Evolutionary conservation across 2,113 vertebrate species (phyloP), one percentile per base, ranked within the genome.

Genomic region (Electrona antarctica): DNA sequence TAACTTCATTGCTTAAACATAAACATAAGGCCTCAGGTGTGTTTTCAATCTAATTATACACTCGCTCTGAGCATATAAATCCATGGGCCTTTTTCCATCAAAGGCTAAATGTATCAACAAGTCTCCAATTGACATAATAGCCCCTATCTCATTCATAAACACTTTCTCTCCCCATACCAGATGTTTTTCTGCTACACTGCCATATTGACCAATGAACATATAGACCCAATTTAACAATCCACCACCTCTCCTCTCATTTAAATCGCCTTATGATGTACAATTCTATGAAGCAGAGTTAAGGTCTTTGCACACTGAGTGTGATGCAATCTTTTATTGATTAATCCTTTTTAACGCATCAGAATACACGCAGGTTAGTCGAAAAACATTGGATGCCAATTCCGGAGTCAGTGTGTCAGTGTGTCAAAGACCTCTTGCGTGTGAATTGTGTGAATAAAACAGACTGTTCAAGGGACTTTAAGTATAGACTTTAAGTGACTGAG

Each of bases 21-120:
- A 21, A 13, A 52, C 47, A 45, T 76, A n/a, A 57, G 45, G 29
- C 71, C 45, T 12, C 49, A 5, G n/a, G 70, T 71, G 51, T 33
- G 60, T 67, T 75, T 75, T 47, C 47, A 61, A 66, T 21, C 57
- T 73, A 55, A 76, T 65, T 76, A 69, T 71, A 73, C 71, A 69
- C 45, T 15, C 14, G 48, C n/a, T 51, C 63, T 59, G 11, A 15
- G 6, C 9, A 47, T 51, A 77, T 21, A 14, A 29, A 71, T 15
- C 58, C 51, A 64, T 28, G 41, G 65, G 0, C 50, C 50, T 52
- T 65, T 71, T 62, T 74, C 51, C 10, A 58, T 28, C 47, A 75
- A 60, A 54, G 52, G 47, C 50, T 5, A 9, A 52, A 52, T 11
- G 3, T 6, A 9, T 52, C 6, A 29, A 54, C 62, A 3, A 50